Evolutionary conservation across 2,888 invertebrate genomes (phyloP).

Genomic region (Sesamia inferens): DNA sequence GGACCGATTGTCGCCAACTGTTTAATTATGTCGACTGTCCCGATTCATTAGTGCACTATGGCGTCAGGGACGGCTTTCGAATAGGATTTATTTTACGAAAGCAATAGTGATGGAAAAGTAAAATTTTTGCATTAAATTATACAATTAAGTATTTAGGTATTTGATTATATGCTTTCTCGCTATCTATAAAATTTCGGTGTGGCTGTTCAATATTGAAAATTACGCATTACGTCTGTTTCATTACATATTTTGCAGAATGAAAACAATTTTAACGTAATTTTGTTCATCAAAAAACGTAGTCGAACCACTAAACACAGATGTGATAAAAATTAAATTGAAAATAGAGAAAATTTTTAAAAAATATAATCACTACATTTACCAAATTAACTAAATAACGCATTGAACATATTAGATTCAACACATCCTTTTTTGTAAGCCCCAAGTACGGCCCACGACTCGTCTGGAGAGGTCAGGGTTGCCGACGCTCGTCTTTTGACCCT

Average conservation of each 20-base stretch:
- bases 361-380: background rate
- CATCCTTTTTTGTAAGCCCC: conserved; percentile 64
- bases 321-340: background rate
- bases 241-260: background rate
- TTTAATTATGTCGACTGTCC: conserved; percentile 88
- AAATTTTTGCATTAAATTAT: background rate
- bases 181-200: background rate
- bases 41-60: conserved; percentile 87
- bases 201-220: background rate
- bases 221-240: background rate
- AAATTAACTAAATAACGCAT: conserved; percentile 21
- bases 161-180: background rate
- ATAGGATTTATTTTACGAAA: background rate
- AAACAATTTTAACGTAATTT: background rate
- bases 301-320: background rate
- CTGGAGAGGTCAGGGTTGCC: conserved; percentile 88
- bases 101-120: background rate
- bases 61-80: conserved; percentile 79
- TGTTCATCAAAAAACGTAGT: background rate
- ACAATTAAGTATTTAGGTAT: background rate
- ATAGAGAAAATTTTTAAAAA: background rate
- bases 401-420: conserved; percentile 54
- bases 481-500: conserved; percentile 89
- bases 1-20: conserved; percentile 85
- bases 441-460: conserved; percentile 82